Conservation (phyloP, 2,113 vertebrate genomes). For the Proteles cristata region DNA sequence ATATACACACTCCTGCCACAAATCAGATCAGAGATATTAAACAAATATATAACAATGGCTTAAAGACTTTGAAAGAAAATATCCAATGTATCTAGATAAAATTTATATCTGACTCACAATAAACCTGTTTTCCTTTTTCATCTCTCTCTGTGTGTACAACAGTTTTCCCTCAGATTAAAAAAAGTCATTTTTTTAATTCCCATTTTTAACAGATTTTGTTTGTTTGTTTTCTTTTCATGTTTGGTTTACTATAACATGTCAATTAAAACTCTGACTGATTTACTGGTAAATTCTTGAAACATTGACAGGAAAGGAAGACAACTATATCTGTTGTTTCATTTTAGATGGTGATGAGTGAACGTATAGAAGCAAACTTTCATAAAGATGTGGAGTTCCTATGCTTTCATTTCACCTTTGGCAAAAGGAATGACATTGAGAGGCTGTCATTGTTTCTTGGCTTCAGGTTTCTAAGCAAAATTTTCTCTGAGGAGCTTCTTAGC, state of each 20-base stretch:
- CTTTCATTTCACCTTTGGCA: background rate
- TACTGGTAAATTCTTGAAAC: background rate
- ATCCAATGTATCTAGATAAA: background rate
- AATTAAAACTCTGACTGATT: background rate
- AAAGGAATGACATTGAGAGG: background rate
- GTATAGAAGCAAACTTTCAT: background rate
- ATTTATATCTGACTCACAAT: background rate
- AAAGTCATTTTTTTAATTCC: background rate
- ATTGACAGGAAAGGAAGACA: background rate
- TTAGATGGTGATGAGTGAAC: background rate
- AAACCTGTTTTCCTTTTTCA: conserved; percentile 5
- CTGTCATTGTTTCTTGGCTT: background rate
- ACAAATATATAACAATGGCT: background rate
- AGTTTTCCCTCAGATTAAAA: background rate
- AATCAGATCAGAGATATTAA: fast-evolving
- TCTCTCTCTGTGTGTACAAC: background rate
- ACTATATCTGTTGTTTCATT: background rate
- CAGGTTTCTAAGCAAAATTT: background rate
- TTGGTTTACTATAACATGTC: background rate
- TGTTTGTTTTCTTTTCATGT: background rate
- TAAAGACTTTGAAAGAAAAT: conserved; percentile 27
- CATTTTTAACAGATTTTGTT: background rate
- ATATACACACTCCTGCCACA: background rate
- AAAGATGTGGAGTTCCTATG: background rate
- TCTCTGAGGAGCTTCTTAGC: background rate